These are phyloP conservation scores for Sinodicranocentrus sp. DNA, from an alignment of 2,888 invertebrate species.

Conservation along the genomic window DNA sequence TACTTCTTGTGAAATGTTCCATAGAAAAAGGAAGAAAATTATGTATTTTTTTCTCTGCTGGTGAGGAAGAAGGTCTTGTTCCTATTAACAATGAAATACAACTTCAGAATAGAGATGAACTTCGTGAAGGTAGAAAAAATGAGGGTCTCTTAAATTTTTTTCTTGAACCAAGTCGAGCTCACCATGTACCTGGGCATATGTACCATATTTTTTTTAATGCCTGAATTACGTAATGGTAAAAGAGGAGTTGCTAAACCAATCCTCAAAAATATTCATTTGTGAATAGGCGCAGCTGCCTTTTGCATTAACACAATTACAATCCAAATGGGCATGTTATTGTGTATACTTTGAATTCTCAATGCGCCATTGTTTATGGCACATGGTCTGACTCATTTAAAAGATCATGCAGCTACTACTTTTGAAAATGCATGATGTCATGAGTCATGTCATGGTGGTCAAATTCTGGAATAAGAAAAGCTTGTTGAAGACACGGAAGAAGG, in stretches of 20 bases:
- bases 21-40: conserved; percentile 2
- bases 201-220: no score
- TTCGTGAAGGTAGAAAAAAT: background rate
- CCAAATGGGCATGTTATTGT: background rate
- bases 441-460: no score
- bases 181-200: background rate
- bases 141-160: background rate
- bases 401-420: background rate
- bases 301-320: background rate
- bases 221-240: background rate
- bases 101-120: background rate
- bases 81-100: background rate
- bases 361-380: background rate
- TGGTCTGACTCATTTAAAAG: background rate
- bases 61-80: background rate
- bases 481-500: no score
- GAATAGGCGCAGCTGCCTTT: no score
- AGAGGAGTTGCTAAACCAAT: background rate
- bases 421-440: conserved; percentile 3
- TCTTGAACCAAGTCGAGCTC: background rate
- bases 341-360: background rate
- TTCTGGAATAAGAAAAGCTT: no score
- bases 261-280: background rate
- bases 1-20: conserved; percentile 6
- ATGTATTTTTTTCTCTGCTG: background rate